phyloP scores from a whole-genome alignment of 1,140 invertebrate genomes.

The Eriosoma lanigerum region DNA sequence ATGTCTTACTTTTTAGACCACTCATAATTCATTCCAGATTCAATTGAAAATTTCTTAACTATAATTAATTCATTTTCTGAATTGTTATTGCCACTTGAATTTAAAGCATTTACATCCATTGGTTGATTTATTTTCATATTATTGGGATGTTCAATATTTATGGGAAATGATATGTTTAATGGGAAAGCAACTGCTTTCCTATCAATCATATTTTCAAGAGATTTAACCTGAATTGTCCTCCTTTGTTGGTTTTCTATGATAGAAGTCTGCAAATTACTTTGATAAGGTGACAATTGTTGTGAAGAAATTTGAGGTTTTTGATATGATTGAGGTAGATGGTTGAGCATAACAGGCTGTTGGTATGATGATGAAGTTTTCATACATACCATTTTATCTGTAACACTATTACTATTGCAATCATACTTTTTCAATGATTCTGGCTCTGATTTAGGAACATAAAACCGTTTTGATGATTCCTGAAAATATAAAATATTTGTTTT shows the following conservation, averaged over 20 bases:
- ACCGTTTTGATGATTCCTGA: slow-evolving; percentile 25
- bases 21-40: slow-evolving; percentile 41
- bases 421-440: neutral
- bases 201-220: no score
- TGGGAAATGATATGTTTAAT: neutral
- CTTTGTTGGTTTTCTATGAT: neutral
- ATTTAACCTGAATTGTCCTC: neutral
- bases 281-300: neutral
- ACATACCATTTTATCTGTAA: slow-evolving; percentile 10
- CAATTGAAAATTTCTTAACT: slow-evolving; percentile 35
- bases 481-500: neutral
- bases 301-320: neutral
- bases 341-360: neutral
- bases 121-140: neutral
- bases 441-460: neutral
- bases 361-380: neutral
- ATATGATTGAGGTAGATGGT: neutral
- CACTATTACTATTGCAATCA: neutral
- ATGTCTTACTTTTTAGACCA: slow-evolving; percentile 30
- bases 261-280: neutral
- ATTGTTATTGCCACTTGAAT: neutral
- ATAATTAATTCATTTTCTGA: neutral
- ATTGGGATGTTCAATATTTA: neutral
- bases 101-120: neutral
- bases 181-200: neutral